Conservation (phyloP, 2,888 invertebrate genomes). For the Bellardia bayeri region DNA sequence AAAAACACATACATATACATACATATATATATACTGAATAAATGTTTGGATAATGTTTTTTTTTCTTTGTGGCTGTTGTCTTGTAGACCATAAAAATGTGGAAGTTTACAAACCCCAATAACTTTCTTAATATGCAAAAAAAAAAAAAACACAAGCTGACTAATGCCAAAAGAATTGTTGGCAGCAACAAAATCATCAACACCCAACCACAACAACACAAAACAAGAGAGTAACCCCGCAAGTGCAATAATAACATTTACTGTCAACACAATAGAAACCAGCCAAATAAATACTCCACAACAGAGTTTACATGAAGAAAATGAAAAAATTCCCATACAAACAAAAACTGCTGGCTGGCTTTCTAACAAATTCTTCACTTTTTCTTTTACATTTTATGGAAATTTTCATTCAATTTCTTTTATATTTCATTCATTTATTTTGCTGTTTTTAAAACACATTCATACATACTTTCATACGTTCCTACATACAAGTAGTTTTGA, state of each 20-base stretch:
- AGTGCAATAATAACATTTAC: constrained; percentile 63
- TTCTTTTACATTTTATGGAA: constrained; percentile 48
- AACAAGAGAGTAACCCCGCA: constrained; percentile 43
- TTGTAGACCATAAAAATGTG: constrained; percentile 11
- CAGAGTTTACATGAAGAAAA: background rate
- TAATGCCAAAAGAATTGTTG: constrained; percentile 19
- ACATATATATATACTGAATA: background rate
- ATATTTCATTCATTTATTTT: constrained; percentile 6
- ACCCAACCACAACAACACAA: background rate
- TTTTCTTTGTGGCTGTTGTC: background rate
- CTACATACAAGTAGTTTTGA: constrained; percentile 16
- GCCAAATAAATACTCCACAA: constrained; percentile 50
- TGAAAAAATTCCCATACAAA: background rate
- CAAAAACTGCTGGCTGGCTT: background rate
- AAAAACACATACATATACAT: background rate
- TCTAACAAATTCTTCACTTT: background rate
- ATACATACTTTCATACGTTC: background rate
- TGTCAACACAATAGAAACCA: constrained; percentile 58
- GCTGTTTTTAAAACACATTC: background rate
- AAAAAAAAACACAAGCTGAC: background rate
- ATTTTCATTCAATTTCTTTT: constrained; percentile 55
- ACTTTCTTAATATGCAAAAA: constrained; percentile 14
- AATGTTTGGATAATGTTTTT: constrained; percentile 32
- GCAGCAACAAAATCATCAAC: background rate
- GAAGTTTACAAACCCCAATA: constrained; percentile 17